Base-by-base conservation (phyloP, 1,140 invertebrate species). In the Halictus rubicundus region DNA sequence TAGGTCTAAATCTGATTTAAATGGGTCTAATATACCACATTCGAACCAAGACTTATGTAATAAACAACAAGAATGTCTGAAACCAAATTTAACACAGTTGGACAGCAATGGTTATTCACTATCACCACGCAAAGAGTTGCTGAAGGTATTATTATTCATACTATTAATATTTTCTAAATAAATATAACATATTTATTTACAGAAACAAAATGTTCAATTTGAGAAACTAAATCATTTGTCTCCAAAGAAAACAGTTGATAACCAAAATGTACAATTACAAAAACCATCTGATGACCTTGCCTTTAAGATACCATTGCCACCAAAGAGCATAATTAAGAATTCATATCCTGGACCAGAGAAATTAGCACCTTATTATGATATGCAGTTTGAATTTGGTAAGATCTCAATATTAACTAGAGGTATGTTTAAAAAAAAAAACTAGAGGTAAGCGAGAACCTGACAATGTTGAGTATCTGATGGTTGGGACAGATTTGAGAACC, bases 1-100 rank as follows among this genome's bases (percentile, higher is more conserved):
- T 27, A 87, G 89, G 60, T 84, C 89, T 25, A 81, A 75, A 0
- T 89, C 88, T 27, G 84, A 88, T 80, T 74, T 85, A 42, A 90
- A 90, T 81, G 25, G 88, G 37, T 63, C 78, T 25, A 2, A 61
- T 16, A 49, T 0, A 19, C 5, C 27, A 46, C 23, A 23, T 19
- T 42, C 12, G 2, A 82, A 68, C 14, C 54, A 72, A 60, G 60
- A 14, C 49, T 25, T 3, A 25, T 9, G 1, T 12, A 61, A 0
- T 57, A 83, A 81, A 8, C 68, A 71, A 25, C 63, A 70, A 49
- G 61, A 77, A 27, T 23, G 21, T 57, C 12, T 25, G n/a, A 80
- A 77, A 10, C 12, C 39, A 25, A 87, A 78, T 52, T 12, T 64
- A n/a, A 82, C 64, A 54, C 82, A 87, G 70, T 14, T 80, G 19